These are phyloP conservation scores for Rhynchophorus ferrugineus DNA, from an alignment of 1,140 invertebrate genomes.

Conservation along the genomic window DNA sequence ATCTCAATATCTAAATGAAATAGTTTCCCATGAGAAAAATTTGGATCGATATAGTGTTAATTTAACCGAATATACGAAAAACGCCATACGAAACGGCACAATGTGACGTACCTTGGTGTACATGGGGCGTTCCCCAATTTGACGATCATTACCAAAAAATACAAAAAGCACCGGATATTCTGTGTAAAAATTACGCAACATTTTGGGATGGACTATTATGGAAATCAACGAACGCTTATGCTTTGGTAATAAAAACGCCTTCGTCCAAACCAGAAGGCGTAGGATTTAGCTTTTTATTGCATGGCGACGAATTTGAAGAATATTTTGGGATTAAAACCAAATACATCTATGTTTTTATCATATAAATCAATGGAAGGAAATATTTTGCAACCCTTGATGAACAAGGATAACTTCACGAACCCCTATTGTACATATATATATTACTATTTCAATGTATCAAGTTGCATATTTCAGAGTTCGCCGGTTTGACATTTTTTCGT, in stretches of 20 bases:
- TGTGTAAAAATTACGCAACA: conserved; percentile 2
- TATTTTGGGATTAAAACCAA: neutral
- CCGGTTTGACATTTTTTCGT: too few relatives aligned
- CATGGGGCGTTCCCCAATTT: conserved; percentile 3
- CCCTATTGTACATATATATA: too few relatives aligned
- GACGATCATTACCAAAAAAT: conserved; percentile 1
- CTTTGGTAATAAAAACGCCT: conserved; percentile 10
- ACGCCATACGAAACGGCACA: conserved; percentile 6
- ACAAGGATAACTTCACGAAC: too few relatives aligned
- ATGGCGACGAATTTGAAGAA: neutral
- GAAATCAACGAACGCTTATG: conserved; percentile 3
- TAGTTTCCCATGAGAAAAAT: too few relatives aligned
- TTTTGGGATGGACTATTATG: conserved; percentile 1
- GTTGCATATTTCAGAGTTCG: too few relatives aligned
- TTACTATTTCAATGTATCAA: too few relatives aligned
- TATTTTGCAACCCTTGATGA: too few relatives aligned
- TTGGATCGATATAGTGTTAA: neutral
- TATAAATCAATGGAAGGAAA: too few relatives aligned
- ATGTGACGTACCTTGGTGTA: conserved; percentile 10
- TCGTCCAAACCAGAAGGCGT: neutral
- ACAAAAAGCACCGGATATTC: conserved; percentile 5
- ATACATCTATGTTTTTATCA: neutral
- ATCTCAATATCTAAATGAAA: too few relatives aligned
- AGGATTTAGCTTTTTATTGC: neutral
- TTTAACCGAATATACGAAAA: too few relatives aligned